Evolutionary conservation across 1,140 invertebrate genomes (phyloP).

Genomic region (Aphis craccivora): DNA sequence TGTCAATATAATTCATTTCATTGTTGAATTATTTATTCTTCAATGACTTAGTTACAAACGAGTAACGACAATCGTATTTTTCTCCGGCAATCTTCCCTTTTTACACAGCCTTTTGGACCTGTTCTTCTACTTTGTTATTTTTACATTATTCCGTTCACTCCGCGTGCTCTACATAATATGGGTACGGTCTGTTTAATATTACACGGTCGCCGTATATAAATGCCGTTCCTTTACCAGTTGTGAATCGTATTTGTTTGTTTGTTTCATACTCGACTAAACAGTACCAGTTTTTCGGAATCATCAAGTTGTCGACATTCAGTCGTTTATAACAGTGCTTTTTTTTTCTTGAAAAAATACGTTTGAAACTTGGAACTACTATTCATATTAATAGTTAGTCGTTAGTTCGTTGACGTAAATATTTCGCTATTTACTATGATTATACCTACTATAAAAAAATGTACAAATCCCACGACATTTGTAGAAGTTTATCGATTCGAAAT

Average conservation of each 20-base stretch:
- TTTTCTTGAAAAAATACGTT: background rate
- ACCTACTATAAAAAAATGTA: no score
- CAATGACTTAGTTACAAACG: constrained; percentile 48
- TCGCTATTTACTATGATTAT: background rate
- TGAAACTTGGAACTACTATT: background rate
- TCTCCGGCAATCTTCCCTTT: constrained; percentile 6
- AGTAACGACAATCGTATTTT: constrained; percentile 45
- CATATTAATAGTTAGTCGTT: background rate
- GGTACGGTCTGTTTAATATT: background rate
- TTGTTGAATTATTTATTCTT: constrained; percentile 56
- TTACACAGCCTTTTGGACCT: constrained; percentile 18
- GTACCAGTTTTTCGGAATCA: constrained; percentile 18
- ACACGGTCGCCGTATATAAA: background rate
- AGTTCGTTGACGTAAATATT: background rate
- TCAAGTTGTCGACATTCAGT: background rate
- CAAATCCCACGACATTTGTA: no score
- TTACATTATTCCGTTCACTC: constrained; percentile 38
- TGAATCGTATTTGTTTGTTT: constrained; percentile 16
- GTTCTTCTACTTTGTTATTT: constrained; percentile 54
- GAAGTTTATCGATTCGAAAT: no score
- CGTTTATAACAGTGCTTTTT: background rate
- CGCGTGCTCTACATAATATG: background rate
- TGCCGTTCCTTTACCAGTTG: constrained; percentile 21
- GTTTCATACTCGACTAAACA: background rate
- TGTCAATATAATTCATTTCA: constrained; percentile 54